Evolutionary conservation across 2,888 invertebrate genomes (phyloP), one percentile per base, ranked within the genome.

Genomic region (Andrena dorsata): DNA sequence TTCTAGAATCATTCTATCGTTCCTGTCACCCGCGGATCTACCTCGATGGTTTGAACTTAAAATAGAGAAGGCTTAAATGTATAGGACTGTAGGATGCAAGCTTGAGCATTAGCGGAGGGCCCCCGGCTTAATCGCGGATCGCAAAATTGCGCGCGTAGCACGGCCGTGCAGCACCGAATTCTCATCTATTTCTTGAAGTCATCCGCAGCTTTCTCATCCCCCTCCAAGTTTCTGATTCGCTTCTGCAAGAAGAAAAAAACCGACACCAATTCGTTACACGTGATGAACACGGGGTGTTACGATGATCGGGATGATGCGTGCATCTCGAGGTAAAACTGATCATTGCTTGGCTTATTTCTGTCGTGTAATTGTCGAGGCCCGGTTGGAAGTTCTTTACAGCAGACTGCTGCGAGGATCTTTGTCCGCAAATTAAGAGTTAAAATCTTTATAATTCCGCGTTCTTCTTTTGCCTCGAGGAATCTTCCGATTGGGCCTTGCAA

Each of bases 181-280:
- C 80, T 76, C 84, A 83, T 90, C 90, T 92, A 93, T 90, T 93
- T 92, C 85, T 91, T 91, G 91, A 89, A 89, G 82, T 89, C 91
- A 88, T 91, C 92, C 90, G 90, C 90, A 74, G 86, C 86, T 77
- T 88, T 86, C 72, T 65, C 81, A 53, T 91, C 91, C 75, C 87
- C 90, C 65, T 92, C 91, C 72, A 86, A 83, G 85, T 92, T 93
- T 90, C 88, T 94, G 94, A 94, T 94, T 93, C 95, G 94, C 93
- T 95, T 95, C 95, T 95, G 95, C 86, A 95, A 95, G 89, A 90
- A 87, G 93, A 91, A 85, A 86, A 86, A 87, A 85, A 90, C 90
- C 91, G 89, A 90, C 92, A 91, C 92, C 92, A 86, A 83, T 85
- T 76, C 84, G 90, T 91, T 91, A 91, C 81, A 83, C 75, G 82